Percentiles rank a stretch among this genome's conserved stretches.
These are phyloP conservation scores for Champsocephalus gunnari DNA, from an alignment of 2,797 vertebrate species.

Conservation along the genomic window DNA sequence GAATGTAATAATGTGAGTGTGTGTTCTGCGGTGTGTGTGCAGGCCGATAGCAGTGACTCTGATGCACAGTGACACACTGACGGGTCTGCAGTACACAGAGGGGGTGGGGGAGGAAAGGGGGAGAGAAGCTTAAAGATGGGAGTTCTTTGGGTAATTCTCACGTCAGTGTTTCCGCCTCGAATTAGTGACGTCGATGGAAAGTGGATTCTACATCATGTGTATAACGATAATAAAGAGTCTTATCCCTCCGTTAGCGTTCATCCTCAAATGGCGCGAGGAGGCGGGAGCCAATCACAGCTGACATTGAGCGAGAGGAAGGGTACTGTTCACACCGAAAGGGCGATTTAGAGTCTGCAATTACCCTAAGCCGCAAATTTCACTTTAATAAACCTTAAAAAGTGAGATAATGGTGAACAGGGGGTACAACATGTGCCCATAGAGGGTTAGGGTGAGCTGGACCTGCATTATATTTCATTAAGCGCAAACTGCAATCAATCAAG, in stretches of 20 bases:
- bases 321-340: neutral
- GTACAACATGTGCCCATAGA: too few relatives aligned
- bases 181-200: neutral
- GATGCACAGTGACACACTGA: constrained; percentile 65
- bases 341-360: neutral
- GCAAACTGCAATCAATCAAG: too few relatives aligned
- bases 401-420: too few relatives aligned
- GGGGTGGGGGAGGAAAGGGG: neutral
- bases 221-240: neutral
- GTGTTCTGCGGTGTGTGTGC: constrained; percentile 46
- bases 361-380: neutral
- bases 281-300: neutral
- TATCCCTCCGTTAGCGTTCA: neutral
- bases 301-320: neutral
- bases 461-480: too few relatives aligned
- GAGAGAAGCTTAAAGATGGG: neutral
- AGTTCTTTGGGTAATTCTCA: constrained; percentile 37
- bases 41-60: constrained; percentile 63
- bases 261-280: neutral
- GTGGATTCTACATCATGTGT: neutral
- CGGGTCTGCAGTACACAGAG: constrained; percentile 58
- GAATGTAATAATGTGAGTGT: constrained; percentile 42
- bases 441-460: too few relatives aligned
- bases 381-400: too few relatives aligned
- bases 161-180: constrained; percentile 11